phyloP scores from a whole-genome alignment of 2,888 invertebrate species.

The Drosophila hamatofila region DNA sequence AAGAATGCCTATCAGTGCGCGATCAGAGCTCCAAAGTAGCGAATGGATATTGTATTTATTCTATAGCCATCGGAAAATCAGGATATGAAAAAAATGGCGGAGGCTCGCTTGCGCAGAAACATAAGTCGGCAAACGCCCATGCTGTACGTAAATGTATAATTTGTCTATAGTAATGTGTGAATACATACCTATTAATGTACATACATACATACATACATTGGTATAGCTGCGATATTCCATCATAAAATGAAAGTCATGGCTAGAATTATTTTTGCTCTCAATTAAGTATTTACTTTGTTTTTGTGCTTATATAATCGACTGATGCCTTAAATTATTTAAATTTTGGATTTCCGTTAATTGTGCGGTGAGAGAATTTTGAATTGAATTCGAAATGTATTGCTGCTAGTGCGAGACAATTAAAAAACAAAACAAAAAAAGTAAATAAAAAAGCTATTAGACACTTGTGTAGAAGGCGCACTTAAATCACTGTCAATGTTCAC shows the following conservation, averaged over 20 bases:
- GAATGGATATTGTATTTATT: slow-evolving; percentile 44
- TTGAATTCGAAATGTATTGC: slow-evolving; percentile 25
- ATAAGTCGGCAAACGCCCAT: slow-evolving; percentile 73
- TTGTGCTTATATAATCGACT: slow-evolving; percentile 57
- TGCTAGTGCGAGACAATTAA: slow-evolving; percentile 36
- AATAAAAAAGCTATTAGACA: slow-evolving; percentile 9
- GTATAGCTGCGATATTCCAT: neutral
- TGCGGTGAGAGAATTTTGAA: slow-evolving; percentile 47
- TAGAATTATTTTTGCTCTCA: slow-evolving; percentile 22
- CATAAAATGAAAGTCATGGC: slow-evolving; percentile 40
- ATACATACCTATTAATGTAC: neutral
- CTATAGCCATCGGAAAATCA: neutral
- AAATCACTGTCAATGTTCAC: slow-evolving; percentile 69
- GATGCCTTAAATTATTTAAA: slow-evolving; percentile 61
- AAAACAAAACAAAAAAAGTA: neutral
- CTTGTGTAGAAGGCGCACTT: slow-evolving; percentile 44
- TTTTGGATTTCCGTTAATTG: slow-evolving; percentile 74
- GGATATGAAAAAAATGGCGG: slow-evolving; percentile 65
- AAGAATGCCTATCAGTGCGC: slow-evolving; percentile 43
- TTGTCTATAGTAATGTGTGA: neutral
- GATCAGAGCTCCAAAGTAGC: slow-evolving; percentile 32
- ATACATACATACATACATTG: slow-evolving; percentile 1
- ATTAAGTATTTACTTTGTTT: slow-evolving; percentile 26
- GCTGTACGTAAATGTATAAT: slow-evolving; percentile 69
- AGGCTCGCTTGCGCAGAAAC: slow-evolving; percentile 78